Percentiles rank a stretch among this genome's conserved stretches.
phyloP scores from a whole-genome alignment of 2,113 vertebrate species.

The crab-eating macaque (Macaca fascicularis) region T2T-MFA8v1.1 NC_088376.1:86281501-86282000 shows the following conservation, averaged over 20 bases:
- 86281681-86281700: background rate
- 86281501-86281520: background rate
- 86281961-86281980: slow-evolving; percentile 2
- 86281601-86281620: background rate
- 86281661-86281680: background rate
- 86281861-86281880: background rate
- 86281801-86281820: background rate
- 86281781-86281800: background rate
- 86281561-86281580: background rate
- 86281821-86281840: background rate
- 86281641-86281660: background rate
- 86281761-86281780: background rate
- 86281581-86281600: background rate
- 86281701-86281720: background rate
- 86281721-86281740: background rate
- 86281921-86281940: background rate
- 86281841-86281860: background rate
- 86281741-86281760: background rate
- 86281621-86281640: background rate
- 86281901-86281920: background rate
- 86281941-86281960: background rate
- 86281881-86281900: background rate
- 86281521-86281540: background rate
- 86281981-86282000: slow-evolving; percentile 28
- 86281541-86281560: background rate